phyloP scores from a whole-genome alignment of 2,113 vertebrate genomes.

The Eidolon helvum region DNA sequence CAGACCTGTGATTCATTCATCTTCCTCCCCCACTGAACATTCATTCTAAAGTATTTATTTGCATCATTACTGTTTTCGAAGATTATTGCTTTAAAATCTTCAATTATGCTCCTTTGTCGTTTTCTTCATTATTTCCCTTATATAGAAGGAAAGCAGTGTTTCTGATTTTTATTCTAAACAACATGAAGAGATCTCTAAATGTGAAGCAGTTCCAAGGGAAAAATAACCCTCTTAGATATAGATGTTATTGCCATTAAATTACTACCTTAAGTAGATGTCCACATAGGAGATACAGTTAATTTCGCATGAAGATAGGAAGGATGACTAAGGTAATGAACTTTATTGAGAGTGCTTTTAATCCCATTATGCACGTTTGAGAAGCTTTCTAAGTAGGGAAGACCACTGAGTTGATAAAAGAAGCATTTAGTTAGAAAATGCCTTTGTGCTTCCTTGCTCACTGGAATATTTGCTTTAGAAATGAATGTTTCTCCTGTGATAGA shows the following conservation, averaged over 20 bases:
- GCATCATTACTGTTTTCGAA: neutral
- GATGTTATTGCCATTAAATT: conserved; percentile 76
- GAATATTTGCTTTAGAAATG: conserved; percentile 76
- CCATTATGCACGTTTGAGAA: conserved; percentile 68
- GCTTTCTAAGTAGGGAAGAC: conserved; percentile 69
- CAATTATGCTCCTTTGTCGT: neutral
- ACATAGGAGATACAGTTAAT: conserved; percentile 75
- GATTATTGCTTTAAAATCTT: conserved; percentile 3
- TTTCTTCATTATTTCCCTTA: conserved; percentile 5
- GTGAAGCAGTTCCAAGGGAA: conserved; percentile 53
- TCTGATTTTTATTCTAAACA: conserved; percentile 39
- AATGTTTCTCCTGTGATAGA: conserved; percentile 63
- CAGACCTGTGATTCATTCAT: neutral
- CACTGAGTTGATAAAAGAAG: conserved; percentile 75
- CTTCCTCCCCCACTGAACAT: neutral
- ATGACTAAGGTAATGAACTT: conserved; percentile 75
- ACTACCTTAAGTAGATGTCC: conserved; percentile 72
- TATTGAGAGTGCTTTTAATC: conserved; percentile 75
- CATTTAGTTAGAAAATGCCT: conserved; percentile 77
- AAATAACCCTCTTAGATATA: conserved; percentile 59
- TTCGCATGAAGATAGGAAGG: conserved; percentile 71
- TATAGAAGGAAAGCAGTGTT: neutral
- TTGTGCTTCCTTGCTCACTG: conserved; percentile 76
- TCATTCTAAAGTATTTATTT: neutral
- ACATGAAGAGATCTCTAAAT: conserved; percentile 41